Evolutionary conservation across 2,888 invertebrate species (phyloP), one percentile per base, ranked within the genome.

Genomic region (Pecten maximus): DNA sequence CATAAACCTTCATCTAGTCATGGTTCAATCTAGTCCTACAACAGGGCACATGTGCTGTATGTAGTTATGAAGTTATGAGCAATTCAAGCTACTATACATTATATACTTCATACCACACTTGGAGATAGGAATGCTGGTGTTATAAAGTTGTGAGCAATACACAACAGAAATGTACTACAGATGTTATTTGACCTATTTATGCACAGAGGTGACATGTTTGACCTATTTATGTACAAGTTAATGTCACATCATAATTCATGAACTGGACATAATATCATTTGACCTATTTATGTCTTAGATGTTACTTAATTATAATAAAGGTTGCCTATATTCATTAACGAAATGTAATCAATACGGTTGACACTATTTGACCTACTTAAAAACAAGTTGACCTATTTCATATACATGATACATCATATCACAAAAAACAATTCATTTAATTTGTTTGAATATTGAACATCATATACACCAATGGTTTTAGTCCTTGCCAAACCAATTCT

Each of bases 1-100:
- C 35, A 74, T 74, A 74, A 74, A 35, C 74, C 74, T 74, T 74
- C 35, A 74, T 74, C 35, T 35, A 28, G 74, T 74, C 74, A 74
- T 6, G 35, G 28, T 35, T 74, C 74, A 74, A 74, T 35, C 28
- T 35, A 74, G 12, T 35, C 60, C 35, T 35, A 74, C 54, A 74
- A 6, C 60, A n/a, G 60, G 23, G 60, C 23, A 60, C 23, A 60
- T 16, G 48, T n/a, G 10, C 10, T 48, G 48, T 48, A 48, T 48
- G 48, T 19, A 16, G 48, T 8, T 48, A 48, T 48, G 19, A 19
- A 48, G 48, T 48, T n/a, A 15, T 48, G 48, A 48, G 48, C 48
- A 48, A 48, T 15, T 48, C 48, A 48, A 1, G 19, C 48, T 15
- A 10, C 19, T 12, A n/a, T n/a, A n/a, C 12, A 12, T 44, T 4